phyloP scores from a whole-genome alignment of 2,888 invertebrate genomes.

The Nemapogon koenigi region DNA sequence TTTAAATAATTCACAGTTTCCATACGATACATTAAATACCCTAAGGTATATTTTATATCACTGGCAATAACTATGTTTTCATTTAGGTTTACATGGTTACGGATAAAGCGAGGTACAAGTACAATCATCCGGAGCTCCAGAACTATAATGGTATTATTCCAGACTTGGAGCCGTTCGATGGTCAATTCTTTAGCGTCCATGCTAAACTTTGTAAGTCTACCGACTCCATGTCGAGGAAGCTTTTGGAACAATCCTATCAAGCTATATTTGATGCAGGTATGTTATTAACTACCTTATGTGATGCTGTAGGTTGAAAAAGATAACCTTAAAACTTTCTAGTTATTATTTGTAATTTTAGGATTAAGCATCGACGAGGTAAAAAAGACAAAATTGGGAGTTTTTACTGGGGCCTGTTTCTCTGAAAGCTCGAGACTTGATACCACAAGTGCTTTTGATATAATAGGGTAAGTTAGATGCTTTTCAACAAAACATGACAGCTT shows the following conservation, averaged over 20 bases:
- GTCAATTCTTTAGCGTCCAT: constrained; percentile 6
- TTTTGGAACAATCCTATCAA: constrained; percentile 76
- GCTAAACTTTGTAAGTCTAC: constrained; percentile 19
- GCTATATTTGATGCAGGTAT: constrained; percentile 74
- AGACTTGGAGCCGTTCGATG: constrained; percentile 5
- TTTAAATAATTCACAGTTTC: too few relatives aligned
- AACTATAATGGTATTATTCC: constrained; percentile 3
- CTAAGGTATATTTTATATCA: too few relatives aligned
- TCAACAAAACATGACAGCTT: too few relatives aligned
- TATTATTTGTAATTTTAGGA: background rate
- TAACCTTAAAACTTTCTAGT: too few relatives aligned
- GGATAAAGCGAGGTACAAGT: background rate
- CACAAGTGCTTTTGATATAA: constrained; percentile 31
- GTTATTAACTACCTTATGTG: too few relatives aligned
- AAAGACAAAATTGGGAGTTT: constrained; percentile 62
- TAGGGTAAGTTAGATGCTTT: too few relatives aligned
- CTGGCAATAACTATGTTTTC: too few relatives aligned
- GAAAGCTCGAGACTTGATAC: too few relatives aligned
- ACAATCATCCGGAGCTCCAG: constrained; percentile 5
- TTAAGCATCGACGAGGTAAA: constrained; percentile 19
- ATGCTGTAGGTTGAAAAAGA: too few relatives aligned
- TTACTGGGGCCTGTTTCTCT: constrained; percentile 53
- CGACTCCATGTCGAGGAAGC: constrained; percentile 66
- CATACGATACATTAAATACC: too few relatives aligned
- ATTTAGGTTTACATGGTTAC: constrained; percentile 4